Conservation (phyloP, 1,140 invertebrate genomes). For the Drosophila nikananu region DNA sequence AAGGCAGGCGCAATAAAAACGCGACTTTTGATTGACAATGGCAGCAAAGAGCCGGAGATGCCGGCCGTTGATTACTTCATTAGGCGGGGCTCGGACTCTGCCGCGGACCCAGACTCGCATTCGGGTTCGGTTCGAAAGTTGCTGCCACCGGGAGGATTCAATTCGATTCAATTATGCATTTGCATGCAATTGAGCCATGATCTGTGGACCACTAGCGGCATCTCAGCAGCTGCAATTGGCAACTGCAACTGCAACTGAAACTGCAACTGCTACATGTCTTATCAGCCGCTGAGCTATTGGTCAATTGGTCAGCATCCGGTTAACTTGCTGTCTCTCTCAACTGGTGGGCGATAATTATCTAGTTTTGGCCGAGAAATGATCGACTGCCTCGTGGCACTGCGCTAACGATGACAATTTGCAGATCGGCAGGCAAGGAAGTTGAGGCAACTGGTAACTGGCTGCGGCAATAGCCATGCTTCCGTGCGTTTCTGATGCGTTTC, state of each 20-base stretch:
- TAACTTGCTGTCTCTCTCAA: conserved; percentile 47
- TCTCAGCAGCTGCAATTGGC: conserved; percentile 39
- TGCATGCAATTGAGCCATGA: conserved; percentile 80
- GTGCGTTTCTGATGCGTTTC: conserved; percentile 60
- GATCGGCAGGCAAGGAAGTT: conserved; percentile 3
- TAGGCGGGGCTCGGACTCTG: conserved; percentile 47
- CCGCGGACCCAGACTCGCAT: not conserved
- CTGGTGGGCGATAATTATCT: conserved; percentile 81
- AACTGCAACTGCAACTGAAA: conserved; percentile 62
- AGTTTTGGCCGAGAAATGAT: conserved; percentile 68
- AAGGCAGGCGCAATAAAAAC: conserved; percentile 78
- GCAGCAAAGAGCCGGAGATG: conserved; percentile 68
- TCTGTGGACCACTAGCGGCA: conserved; percentile 37
- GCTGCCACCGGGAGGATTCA: conserved; percentile 34
- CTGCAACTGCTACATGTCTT: conserved; percentile 25
- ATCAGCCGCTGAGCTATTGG: conserved; percentile 42
- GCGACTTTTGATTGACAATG: conserved; percentile 79
- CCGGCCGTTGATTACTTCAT: conserved; percentile 78
- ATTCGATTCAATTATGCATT: conserved; percentile 81
- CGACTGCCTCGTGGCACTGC: conserved; percentile 60
- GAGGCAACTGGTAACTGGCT: conserved; percentile 29
- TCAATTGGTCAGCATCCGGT: conserved; percentile 42
- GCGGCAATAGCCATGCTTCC: conserved; percentile 32
- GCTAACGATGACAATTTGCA: conserved; percentile 76
- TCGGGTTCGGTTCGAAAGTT: conserved; percentile 26